phyloP scores from a whole-genome alignment of 2,797 vertebrate genomes.

The Danio choprae region DNA sequence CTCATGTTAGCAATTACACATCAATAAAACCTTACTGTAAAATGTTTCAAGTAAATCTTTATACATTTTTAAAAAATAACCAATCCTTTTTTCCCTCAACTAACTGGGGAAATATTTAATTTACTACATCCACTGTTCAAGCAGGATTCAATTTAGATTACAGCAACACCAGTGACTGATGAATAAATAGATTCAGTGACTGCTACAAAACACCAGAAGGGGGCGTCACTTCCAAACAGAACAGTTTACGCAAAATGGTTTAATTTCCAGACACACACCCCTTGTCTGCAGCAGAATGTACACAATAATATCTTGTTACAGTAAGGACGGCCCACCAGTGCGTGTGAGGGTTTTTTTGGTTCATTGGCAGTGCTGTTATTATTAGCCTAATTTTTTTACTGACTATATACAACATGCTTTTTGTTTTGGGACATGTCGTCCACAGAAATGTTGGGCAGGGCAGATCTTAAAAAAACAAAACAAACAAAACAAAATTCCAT shows the following conservation, averaged over 20 bases:
- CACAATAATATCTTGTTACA: not conserved
- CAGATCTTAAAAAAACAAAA: not conserved
- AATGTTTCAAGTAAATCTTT: no score
- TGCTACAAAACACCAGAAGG: constrained; percentile 40
- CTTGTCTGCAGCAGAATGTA: not conserved
- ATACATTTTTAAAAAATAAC: no score
- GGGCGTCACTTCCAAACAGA: constrained; percentile 23
- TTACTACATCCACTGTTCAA: not conserved
- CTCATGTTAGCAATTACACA: no score
- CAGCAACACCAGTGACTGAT: not conserved
- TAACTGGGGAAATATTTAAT: no score
- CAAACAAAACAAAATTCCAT: not conserved
- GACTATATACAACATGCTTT: not conserved
- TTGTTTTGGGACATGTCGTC: not conserved
- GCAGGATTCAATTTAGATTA: not conserved
- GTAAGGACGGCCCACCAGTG: not conserved
- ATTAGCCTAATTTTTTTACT: not conserved
- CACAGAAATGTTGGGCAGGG: not conserved
- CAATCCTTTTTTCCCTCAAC: no score
- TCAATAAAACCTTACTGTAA: no score
- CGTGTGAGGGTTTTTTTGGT: not conserved
- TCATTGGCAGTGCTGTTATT: not conserved
- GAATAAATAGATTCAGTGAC: not conserved
- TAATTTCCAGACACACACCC: not conserved
- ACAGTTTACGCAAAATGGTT: not conserved